Evolutionary conservation across 2,888 invertebrate genomes (phyloP).

Genomic region (Drosophila bunnanda): DNA sequence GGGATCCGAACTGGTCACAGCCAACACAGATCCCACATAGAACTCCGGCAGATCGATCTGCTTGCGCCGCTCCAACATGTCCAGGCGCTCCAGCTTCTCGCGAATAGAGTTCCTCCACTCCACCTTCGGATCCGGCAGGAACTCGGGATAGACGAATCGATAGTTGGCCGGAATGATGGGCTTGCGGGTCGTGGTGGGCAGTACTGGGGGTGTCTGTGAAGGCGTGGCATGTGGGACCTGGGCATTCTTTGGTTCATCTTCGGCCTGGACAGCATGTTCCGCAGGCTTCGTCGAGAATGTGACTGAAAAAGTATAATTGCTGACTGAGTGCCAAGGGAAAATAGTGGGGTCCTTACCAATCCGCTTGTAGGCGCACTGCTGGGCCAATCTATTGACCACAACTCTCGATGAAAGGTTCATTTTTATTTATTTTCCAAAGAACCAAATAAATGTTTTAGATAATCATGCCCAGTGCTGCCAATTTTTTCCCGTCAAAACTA

Average conservation of each 20-base stretch:
- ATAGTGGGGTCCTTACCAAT: conserved; percentile 57
- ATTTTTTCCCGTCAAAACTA: too few species aligned
- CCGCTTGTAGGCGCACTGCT: conserved; percentile 56
- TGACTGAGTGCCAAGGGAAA: not conserved
- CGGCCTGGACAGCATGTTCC: conserved; percentile 50
- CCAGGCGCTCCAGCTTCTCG: conserved; percentile 95
- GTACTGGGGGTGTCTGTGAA: not conserved
- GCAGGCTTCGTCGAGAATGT: conserved; percentile 71
- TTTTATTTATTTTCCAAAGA: conserved; percentile 42
- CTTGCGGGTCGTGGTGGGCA: conserved; percentile 39
- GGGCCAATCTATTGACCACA: conserved; percentile 47
- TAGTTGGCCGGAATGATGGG: conserved; percentile 85
- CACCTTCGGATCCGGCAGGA: conserved; percentile 93
- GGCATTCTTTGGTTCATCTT: conserved; percentile 19
- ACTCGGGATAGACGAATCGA: conserved; percentile 94
- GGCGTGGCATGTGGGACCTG: not conserved
- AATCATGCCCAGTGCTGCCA: too few species aligned
- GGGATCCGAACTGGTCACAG: conserved; percentile 93
- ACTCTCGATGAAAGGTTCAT: conserved; percentile 64
- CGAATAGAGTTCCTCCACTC: conserved; percentile 91
- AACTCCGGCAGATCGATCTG: conserved; percentile 97
- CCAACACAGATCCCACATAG: conserved; percentile 97
- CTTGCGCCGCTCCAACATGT: conserved; percentile 92
- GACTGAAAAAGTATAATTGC: conserved; percentile 47
- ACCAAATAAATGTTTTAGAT: conserved; percentile 61